Percentiles rank a stretch among this genome's conserved stretches.
Evolutionary conservation across 2,113 vertebrate genomes (phyloP).

Genomic region (Mobula birostris): DNA sequence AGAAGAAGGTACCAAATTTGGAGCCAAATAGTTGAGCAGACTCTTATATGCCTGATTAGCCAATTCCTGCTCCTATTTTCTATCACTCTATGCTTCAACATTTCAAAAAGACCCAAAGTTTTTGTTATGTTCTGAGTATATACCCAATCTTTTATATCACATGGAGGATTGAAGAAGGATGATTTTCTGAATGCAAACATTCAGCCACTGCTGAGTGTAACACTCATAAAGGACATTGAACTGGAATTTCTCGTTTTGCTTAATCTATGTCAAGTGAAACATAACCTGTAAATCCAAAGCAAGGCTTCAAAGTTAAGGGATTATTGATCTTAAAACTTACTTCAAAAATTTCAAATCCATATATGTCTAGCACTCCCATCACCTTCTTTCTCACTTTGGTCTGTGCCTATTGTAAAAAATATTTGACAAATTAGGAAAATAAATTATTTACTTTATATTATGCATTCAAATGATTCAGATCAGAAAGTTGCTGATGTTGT

Average conservation of each 20-base stretch:
- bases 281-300: background rate
- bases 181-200: background rate
- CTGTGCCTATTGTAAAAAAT: conserved; percentile 66
- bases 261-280: background rate
- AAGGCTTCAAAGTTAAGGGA: background rate
- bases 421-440: background rate
- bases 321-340: conserved; percentile 55
- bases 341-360: conserved; percentile 99
- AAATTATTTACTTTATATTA: background rate
- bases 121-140: too few relatives aligned
- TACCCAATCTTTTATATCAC: background rate
- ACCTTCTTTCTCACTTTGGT: conserved; percentile 91
- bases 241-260: background rate
- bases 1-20: too few relatives aligned
- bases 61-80: too few relatives aligned
- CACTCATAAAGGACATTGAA: too few relatives aligned
- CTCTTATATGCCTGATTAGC: too few relatives aligned
- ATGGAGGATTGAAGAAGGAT: too few relatives aligned
- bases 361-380: conserved; percentile 97
- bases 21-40: too few relatives aligned
- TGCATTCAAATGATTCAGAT: background rate
- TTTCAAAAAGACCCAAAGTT: too few relatives aligned
- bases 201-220: too few relatives aligned
- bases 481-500: background rate
- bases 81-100: too few relatives aligned